Evolutionary conservation across 1,140 invertebrate genomes (phyloP).

Genomic region (Drosophila quadrilineata): DNA sequence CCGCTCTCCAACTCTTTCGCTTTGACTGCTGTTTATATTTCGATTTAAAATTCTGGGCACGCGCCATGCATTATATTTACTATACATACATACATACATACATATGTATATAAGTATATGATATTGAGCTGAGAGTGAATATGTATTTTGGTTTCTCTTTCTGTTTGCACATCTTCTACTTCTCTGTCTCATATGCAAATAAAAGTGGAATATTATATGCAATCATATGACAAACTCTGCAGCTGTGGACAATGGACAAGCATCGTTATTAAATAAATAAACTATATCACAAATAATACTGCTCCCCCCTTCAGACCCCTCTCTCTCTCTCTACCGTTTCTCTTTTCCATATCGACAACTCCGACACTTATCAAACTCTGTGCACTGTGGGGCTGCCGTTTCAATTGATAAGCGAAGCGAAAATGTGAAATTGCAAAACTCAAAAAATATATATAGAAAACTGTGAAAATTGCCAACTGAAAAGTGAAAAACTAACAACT

Average conservation of each 20-base stretch:
- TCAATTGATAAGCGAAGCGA: slow-evolving; percentile 54
- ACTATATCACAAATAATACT: slow-evolving; percentile 26
- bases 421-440: too few species aligned
- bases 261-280: slow-evolving; percentile 61
- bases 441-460: too few species aligned
- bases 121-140: neutral
- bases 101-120: neutral
- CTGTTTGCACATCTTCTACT: slow-evolving; percentile 55
- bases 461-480: slow-evolving; percentile 30
- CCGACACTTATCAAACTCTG: too few species aligned
- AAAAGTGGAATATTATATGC: slow-evolving; percentile 51
- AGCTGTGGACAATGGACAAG: slow-evolving; percentile 20
- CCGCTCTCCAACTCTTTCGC: neutral
- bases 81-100: slow-evolving; percentile 18
- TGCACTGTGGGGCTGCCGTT: too few species aligned
- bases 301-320: neutral
- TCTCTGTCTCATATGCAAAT: slow-evolving; percentile 76
- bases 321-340: slow-evolving; percentile 1
- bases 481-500: slow-evolving; percentile 49
- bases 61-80: slow-evolving; percentile 66
- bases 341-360: too few species aligned
- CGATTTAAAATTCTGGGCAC: slow-evolving; percentile 73
- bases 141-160: slow-evolving; percentile 38
- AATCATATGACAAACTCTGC: slow-evolving; percentile 4
- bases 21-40: slow-evolving; percentile 54